Evolutionary conservation across 2,113 vertebrate genomes (phyloP), one percentile per base, ranked within the genome.

Genomic region (Thunnus thynnus): DNA sequence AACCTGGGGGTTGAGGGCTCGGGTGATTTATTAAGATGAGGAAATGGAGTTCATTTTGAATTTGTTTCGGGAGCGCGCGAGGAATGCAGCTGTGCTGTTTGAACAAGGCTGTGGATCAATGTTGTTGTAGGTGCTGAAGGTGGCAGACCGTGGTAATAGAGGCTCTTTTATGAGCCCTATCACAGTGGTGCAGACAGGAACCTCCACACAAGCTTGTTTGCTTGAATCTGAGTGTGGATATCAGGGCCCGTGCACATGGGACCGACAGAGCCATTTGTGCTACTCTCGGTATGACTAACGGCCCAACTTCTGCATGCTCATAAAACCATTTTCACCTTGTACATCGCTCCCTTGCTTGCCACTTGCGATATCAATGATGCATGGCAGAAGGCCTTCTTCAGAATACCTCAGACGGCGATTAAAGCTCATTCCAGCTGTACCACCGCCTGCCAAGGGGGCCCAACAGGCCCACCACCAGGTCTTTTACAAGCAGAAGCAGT

Each of bases 11-110:
- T 46, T 63, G 51, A 36, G 66, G 57, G 57, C 61, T 11, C 0
- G 25, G 74, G 72, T 95, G 94, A 96, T 96, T 96, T 97, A 96
- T 86, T 90, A 89, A 71, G 65, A 89, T 84, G 78, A 94, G 93
- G 94, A 94, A 94, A 93, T 68, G 82, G 92, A 94, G 93, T 72
- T 78, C 93, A 94, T 95, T 94, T 94, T 89, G 87, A 88, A 85
- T 90, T 85, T 85, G 88, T 86, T 88, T 88, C 77, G 70, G 87
- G 76, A 74, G 71, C 48, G 20, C 69, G 17, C 41, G 54, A 87
- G 91, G 88, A 93, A 95, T 91, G 86, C 91, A 87, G 89, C 56
- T 69, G 81, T 54, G 78, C 76, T 72, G 75, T 88, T 86, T 80
- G 81, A 87, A 85, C 73, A 63, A 70, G 89, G 46, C 68, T 12